Evolutionary conservation across 2,888 invertebrate genomes (phyloP).

Genomic region (Elmis aenea): DNA sequence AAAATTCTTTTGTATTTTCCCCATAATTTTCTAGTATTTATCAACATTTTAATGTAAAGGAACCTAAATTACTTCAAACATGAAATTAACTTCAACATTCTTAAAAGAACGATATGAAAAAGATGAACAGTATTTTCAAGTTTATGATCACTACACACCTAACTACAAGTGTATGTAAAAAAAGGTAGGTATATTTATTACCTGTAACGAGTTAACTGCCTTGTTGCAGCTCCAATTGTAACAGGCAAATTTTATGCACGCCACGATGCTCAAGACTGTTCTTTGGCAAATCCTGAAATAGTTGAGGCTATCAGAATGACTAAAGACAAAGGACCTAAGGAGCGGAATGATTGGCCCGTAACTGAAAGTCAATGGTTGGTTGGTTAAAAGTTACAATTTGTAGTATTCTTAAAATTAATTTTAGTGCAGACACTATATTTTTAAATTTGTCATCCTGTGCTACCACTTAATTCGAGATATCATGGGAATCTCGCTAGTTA

Average conservation of each 20-base stretch:
- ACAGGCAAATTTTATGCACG: constrained; percentile 42
- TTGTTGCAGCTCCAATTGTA: constrained; percentile 30
- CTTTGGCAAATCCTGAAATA: constrained; percentile 28
- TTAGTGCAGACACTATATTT: too few species aligned
- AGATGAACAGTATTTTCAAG: constrained; percentile 30
- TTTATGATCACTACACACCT: constrained; percentile 34
- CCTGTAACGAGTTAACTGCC: constrained; percentile 1
- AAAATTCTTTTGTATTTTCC: neutral
- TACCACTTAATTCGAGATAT: too few species aligned
- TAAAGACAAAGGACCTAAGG: constrained; percentile 33
- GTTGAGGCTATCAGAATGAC: constrained; percentile 30
- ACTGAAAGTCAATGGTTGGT: constrained; percentile 40
- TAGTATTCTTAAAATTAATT: neutral
- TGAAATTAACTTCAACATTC: constrained; percentile 23
- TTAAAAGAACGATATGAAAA: constrained; percentile 32
- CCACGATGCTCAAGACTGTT: constrained; percentile 31
- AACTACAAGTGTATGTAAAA: constrained; percentile 32
- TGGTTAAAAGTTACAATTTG: too few species aligned
- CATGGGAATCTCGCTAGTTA: too few species aligned
- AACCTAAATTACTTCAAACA: constrained; percentile 1
- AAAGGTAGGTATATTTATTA: neutral
- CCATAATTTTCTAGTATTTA: neutral
- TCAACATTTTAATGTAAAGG: constrained; percentile 4
- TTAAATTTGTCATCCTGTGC: too few species aligned
- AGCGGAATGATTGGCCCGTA: constrained; percentile 36